phyloP scores from a whole-genome alignment of 2,797 vertebrate genomes.

The Gambusia yucatana region DNA sequence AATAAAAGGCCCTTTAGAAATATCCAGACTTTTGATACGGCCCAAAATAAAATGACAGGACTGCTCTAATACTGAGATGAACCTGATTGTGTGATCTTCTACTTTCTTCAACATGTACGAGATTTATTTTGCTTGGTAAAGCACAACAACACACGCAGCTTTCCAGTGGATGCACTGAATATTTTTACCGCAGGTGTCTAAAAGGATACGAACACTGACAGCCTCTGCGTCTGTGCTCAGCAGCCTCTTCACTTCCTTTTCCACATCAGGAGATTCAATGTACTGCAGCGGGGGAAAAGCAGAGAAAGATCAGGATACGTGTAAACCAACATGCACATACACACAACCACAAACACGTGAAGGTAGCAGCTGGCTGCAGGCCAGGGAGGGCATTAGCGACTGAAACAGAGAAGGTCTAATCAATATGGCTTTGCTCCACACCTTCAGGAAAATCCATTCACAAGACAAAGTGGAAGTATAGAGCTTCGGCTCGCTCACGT shows the following conservation, averaged over 20 bases:
- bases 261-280: constrained; percentile 92
- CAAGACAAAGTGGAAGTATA: constrained; percentile 70
- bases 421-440: constrained; percentile 67
- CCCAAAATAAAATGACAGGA: no score
- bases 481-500: constrained; percentile 60
- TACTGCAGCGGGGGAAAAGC: constrained; percentile 75
- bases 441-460: constrained; percentile 76
- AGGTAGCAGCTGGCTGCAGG: constrained; percentile 60
- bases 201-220: constrained; percentile 94
- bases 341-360: constrained; percentile 25
- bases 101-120: not conserved
- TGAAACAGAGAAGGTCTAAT: constrained; percentile 75
- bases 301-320: constrained; percentile 58
- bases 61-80: no score
- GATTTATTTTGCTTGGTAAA: not conserved
- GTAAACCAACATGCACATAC: constrained; percentile 5
- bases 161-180: not conserved
- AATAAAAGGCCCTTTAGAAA: no score
- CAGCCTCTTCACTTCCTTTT: constrained; percentile 95
- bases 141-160: not conserved
- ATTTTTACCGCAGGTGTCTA: not conserved
- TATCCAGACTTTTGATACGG: no score
- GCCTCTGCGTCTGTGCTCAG: constrained; percentile 94
- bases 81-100: not conserved
- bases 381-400: constrained; percentile 82